Evolutionary conservation across 37 sponge, comb jelly and placozoan genomes (phyloP).

Genomic region (Aphrocallistes beatrix): DNA sequence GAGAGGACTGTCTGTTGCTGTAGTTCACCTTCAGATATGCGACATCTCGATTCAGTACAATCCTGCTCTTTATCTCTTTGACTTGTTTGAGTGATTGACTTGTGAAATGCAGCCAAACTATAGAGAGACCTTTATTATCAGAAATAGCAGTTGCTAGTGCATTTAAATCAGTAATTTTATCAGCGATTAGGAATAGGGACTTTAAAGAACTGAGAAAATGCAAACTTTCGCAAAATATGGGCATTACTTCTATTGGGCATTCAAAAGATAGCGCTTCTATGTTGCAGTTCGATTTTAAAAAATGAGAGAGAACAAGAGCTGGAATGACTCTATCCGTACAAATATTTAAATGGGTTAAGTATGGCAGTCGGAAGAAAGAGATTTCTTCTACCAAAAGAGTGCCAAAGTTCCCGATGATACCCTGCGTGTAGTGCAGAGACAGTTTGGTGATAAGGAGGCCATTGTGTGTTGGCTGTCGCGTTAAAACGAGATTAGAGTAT

Average conservation of each 20-base stretch:
- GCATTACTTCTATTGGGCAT: background rate
- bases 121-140: background rate
- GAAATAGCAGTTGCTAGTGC: background rate
- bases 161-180: background rate
- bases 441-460: background rate
- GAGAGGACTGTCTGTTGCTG: background rate
- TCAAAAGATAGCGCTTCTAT: background rate
- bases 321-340: background rate
- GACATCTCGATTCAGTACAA: background rate
- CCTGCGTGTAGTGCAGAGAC: background rate
- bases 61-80: background rate
- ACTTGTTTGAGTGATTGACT: background rate
- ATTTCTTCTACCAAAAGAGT: background rate
- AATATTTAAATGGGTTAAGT: background rate
- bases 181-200: background rate
- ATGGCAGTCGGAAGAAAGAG: background rate
- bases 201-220: background rate
- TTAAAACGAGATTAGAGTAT: background rate
- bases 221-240: background rate
- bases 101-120: background rate
- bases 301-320: background rate
- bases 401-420: background rate
- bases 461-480: background rate
- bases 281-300: background rate
- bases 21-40: background rate